Evolutionary conservation across 2,113 vertebrate genomes (phyloP).

Genomic region (Bufo bufo): DNA sequence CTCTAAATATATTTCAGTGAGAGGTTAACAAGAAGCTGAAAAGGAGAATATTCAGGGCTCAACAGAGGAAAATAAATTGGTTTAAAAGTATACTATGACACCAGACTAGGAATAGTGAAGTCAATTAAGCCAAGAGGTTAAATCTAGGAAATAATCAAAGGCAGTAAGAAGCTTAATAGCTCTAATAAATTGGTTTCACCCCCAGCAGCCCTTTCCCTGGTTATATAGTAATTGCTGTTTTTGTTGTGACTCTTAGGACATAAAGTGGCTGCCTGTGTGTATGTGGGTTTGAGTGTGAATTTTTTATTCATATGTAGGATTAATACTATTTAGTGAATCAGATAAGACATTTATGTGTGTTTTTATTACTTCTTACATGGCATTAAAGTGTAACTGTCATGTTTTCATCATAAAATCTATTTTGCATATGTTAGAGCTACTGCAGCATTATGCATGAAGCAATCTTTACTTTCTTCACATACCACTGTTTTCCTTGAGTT

Average conservation of each 20-base stretch:
- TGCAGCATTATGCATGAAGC: no score
- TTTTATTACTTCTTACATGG: no score
- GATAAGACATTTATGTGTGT: no score
- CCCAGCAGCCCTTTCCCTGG: not conserved
- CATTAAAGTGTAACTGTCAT: no score
- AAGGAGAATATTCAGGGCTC: not conserved
- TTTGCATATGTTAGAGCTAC: no score
- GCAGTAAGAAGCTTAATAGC: slow-evolving; percentile 12
- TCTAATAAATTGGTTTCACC: slow-evolving; percentile 4
- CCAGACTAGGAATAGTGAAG: not conserved
- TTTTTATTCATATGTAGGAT: no score
- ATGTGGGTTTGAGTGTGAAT: not conserved
- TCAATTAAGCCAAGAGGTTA: not conserved
- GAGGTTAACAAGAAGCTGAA: not conserved
- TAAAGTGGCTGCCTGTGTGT: not conserved
- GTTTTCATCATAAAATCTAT: no score
- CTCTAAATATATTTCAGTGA: not conserved
- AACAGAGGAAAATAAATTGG: not conserved
- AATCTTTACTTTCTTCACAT: no score
- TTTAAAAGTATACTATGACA: not conserved
- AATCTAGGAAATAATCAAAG: slow-evolving; percentile 15
- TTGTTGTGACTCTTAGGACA: not conserved
- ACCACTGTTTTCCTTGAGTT: no score
- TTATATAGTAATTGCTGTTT: not conserved
- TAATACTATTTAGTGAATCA: no score